Evolutionary conservation across 2,113 vertebrate genomes (phyloP).

Genomic region (Urocitellus parryii): DNA sequence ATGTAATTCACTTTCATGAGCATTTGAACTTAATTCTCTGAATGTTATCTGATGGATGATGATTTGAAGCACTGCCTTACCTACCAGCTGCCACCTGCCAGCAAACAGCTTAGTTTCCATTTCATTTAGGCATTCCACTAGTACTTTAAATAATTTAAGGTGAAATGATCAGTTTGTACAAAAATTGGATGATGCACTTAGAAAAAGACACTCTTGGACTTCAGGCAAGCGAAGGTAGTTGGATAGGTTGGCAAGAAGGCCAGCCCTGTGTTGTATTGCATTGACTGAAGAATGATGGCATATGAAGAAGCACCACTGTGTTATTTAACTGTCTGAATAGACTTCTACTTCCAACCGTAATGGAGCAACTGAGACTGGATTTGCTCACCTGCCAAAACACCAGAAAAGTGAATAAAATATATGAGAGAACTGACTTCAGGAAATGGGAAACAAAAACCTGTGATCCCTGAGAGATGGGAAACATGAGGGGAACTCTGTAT

Average conservation of each 20-base stretch:
- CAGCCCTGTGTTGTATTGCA: background rate
- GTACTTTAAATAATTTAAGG: conserved; percentile 49
- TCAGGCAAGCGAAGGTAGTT: background rate
- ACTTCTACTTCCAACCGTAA: background rate
- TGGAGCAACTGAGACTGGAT: background rate
- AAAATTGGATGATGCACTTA: conserved; percentile 15
- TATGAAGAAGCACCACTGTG: background rate
- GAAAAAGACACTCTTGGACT: conserved; percentile 18
- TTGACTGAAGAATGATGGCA: background rate
- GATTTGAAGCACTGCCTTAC: background rate
- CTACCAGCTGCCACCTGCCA: conserved; percentile 8
- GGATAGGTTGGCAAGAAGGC: background rate
- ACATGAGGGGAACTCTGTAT: background rate
- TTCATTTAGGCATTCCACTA: conserved; percentile 17
- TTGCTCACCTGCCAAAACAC: background rate
- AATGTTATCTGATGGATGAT: background rate
- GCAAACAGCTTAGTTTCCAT: background rate
- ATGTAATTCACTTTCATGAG: background rate
- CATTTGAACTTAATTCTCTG: background rate
- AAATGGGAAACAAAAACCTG: background rate
- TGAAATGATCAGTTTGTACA: background rate
- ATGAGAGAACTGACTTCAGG: background rate
- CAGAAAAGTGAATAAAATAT: background rate
- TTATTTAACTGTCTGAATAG: conserved; percentile 2
- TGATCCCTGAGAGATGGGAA: background rate